Evolutionary conservation across 2,113 vertebrate genomes (phyloP).

Genomic region (Sturnus vulgaris): DNA sequence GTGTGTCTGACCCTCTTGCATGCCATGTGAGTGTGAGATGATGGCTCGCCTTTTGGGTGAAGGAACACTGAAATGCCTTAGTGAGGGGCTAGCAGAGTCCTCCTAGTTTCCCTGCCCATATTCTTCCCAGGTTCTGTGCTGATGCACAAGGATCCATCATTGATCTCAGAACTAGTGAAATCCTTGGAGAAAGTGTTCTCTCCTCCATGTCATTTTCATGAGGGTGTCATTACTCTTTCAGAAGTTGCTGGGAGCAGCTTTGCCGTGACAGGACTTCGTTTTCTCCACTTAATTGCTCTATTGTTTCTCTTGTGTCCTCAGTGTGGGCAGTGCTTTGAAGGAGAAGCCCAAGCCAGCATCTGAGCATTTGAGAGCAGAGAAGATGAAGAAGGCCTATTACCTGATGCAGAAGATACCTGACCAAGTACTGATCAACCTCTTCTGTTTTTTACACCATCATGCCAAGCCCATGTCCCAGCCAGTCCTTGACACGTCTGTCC

Average conservation of each 20-base stretch:
- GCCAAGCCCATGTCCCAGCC: not conserved
- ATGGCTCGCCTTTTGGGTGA: not conserved
- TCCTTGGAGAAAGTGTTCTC: not conserved
- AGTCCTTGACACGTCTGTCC: not conserved
- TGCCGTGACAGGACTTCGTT: not conserved
- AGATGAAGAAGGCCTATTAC: slow-evolving; percentile 88
- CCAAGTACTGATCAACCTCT: slow-evolving; percentile 73
- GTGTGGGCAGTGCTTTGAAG: slow-evolving; percentile 64
- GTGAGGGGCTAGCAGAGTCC: not conserved
- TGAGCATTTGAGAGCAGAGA: slow-evolving; percentile 82
- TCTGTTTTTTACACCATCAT: not conserved
- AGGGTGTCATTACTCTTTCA: not conserved
- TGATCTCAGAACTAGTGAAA: not conserved
- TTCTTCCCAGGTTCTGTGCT: not conserved
- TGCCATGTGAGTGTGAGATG: not conserved
- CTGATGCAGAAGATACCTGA: slow-evolving; percentile 80
- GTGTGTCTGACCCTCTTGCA: not conserved
- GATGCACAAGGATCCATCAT: not conserved
- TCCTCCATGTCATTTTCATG: not conserved
- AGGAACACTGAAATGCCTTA: not conserved
- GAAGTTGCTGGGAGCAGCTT: not conserved
- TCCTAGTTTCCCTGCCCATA: not conserved
- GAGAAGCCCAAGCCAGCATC: slow-evolving; percentile 63
- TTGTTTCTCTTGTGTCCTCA: slow-evolving; percentile 15
- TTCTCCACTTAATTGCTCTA: not conserved